A percentile compares a stretch with the other conserved stretches of the same genome.
Conservation (phyloP, 2,797 vertebrate genomes). For the Liasis olivaceus region DNA sequence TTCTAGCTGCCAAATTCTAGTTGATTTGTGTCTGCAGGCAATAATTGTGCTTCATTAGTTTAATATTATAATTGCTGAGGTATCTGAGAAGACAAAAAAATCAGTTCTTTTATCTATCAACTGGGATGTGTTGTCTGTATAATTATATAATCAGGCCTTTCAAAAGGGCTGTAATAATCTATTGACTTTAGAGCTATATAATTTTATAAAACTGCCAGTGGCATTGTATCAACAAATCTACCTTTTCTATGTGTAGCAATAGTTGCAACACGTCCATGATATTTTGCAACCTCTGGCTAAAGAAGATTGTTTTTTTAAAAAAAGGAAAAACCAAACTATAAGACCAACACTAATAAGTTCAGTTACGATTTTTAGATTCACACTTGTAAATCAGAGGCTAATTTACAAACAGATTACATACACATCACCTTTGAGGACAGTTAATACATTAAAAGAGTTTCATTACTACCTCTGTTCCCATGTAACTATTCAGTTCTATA, state of each 20-base stretch:
- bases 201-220: constrained; percentile 7
- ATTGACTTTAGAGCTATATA: constrained; percentile 1
- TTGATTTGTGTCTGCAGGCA: accelerated
- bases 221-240: background rate
- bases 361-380: background rate
- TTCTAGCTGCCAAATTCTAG: constrained; percentile 24
- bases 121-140: constrained; percentile 49
- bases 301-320: background rate
- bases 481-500: background rate
- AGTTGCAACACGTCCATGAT: background rate
- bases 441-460: background rate
- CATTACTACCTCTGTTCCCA: background rate
- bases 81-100: constrained; percentile 46
- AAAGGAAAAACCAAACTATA: background rate
- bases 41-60: constrained; percentile 28
- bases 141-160: constrained; percentile 17
- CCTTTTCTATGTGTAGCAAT: background rate
- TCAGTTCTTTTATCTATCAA: constrained; percentile 30
- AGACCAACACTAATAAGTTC: background rate
- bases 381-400: background rate
- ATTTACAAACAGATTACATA: background rate
- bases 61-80: constrained; percentile 42
- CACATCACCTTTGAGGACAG: background rate
- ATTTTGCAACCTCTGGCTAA: background rate
- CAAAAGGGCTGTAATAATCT: constrained; percentile 38